Percentiles rank a stretch among this genome's conserved stretches.
Conservation (phyloP, 1,140 invertebrate species). For the Achatina immaculata region DNA sequence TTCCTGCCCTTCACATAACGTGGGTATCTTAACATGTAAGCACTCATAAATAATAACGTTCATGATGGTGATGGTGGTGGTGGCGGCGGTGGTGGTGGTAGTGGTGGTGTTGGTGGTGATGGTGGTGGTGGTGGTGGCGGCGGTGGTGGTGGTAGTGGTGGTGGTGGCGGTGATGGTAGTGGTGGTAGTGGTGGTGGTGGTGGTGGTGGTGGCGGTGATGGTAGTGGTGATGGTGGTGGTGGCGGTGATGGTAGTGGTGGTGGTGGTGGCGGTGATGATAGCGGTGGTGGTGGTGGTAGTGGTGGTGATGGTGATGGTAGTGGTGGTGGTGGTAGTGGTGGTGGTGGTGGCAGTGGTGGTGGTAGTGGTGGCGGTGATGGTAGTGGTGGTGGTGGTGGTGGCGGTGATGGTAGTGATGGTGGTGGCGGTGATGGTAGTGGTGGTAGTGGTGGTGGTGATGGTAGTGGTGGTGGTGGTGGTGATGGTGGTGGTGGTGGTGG, state of each 20-base stretch:
- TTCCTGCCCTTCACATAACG: too few relatives aligned
- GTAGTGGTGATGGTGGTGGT: conserved; percentile 2
- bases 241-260: not conserved
- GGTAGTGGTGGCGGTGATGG: too few relatives aligned
- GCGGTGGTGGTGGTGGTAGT: not conserved
- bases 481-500: not conserved
- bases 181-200: not conserved
- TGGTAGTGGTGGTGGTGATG: not conserved
- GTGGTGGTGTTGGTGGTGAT: too few relatives aligned
- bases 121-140: too few relatives aligned
- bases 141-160: too few relatives aligned
- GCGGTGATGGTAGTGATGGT: not conserved
- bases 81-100: too few relatives aligned
- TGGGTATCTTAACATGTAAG: too few relatives aligned
- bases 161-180: not conserved
- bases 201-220: not conserved
- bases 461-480: not conserved
- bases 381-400: not conserved
- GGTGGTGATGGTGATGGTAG: not conserved
- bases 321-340: not conserved
- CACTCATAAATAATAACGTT: too few relatives aligned
- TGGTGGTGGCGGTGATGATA: not conserved
- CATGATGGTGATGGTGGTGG: too few relatives aligned
- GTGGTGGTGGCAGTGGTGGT: not conserved
- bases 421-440: not conserved